Evolutionary conservation across 2,888 invertebrate species (phyloP).

Genomic region (Rhodophaea formosa): DNA sequence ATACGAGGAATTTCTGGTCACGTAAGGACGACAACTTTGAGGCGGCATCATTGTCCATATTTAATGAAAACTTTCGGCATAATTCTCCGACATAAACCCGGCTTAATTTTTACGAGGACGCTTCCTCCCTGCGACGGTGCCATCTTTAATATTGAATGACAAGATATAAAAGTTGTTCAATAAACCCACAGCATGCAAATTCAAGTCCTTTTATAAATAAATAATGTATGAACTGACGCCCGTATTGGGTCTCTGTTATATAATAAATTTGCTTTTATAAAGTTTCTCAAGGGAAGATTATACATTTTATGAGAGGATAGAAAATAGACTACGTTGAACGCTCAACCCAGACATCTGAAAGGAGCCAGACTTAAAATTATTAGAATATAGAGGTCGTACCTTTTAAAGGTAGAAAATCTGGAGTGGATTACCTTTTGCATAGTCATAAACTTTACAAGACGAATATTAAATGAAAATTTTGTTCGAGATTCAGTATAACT

Average conservation of each 20-base stretch:
- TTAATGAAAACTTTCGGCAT: constrained; percentile 48
- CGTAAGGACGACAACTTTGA: constrained; percentile 19
- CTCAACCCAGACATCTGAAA: neutral
- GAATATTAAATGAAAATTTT: neutral
- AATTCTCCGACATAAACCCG: constrained; percentile 35
- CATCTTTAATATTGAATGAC: constrained; percentile 69
- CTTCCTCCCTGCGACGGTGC: constrained; percentile 32
- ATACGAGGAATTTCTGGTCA: constrained; percentile 18
- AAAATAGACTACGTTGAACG: neutral
- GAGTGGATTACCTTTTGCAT: neutral
- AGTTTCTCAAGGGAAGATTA: neutral
- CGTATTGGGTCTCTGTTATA: constrained; percentile 18
- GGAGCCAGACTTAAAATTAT: neutral
- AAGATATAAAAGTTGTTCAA: constrained; percentile 70
- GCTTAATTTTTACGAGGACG: constrained; percentile 44
- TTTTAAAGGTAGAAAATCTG: neutral
- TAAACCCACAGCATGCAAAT: constrained; percentile 67
- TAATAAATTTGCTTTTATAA: constrained; percentile 12
- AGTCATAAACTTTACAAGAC: constrained; percentile 3
- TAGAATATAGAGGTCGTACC: neutral
- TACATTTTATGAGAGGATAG: neutral
- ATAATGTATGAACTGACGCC: constrained; percentile 56
- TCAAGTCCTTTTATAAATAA: constrained; percentile 52
- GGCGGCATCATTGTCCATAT: constrained; percentile 37
- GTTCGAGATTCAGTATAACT: no score